Conservation (phyloP, 2,888 invertebrate genomes). For the Arenicola marina region DNA sequence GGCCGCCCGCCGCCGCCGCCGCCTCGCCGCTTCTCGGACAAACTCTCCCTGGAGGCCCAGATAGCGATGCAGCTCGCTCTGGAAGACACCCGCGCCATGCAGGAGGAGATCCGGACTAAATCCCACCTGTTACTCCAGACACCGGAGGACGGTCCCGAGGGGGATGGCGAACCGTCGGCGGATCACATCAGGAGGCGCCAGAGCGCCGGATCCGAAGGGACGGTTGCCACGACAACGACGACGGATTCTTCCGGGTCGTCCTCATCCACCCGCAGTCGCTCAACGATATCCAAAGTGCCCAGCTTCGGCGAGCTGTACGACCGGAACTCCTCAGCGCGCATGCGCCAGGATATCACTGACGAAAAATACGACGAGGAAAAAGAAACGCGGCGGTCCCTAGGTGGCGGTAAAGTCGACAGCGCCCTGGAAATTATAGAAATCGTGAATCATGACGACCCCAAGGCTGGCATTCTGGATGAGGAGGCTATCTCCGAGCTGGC, state of each 20-base stretch:
- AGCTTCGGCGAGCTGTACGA: constrained; percentile 11
- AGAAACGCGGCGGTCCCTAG: constrained; percentile 2
- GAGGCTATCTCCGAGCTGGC: constrained; percentile 13
- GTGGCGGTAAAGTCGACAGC: constrained; percentile 15
- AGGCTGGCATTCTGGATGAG: background rate
- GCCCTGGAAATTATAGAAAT: constrained; percentile 14
- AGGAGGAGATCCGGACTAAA: background rate
- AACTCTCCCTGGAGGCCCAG: constrained; percentile 9
- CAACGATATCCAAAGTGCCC: too few species aligned
- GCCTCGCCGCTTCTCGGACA: constrained; percentile 8
- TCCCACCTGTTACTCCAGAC: too few species aligned
- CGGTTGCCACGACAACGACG: background rate
- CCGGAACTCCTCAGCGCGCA: constrained; percentile 2
- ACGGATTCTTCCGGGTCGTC: background rate
- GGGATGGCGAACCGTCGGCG: background rate
- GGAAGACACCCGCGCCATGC: constrained; percentile 6
- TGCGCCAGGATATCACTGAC: constrained; percentile 12
- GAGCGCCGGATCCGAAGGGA: background rate
- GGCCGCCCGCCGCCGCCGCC: too few species aligned
- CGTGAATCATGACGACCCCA: constrained; percentile 5
- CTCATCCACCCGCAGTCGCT: background rate
- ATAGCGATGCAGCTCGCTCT: constrained; percentile 15
- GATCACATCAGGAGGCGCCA: background rate
- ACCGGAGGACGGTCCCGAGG: too few species aligned
- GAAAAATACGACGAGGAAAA: background rate